Conservation (phyloP, 2,113 vertebrate genomes). For the Pollachius pollachius region DNA sequence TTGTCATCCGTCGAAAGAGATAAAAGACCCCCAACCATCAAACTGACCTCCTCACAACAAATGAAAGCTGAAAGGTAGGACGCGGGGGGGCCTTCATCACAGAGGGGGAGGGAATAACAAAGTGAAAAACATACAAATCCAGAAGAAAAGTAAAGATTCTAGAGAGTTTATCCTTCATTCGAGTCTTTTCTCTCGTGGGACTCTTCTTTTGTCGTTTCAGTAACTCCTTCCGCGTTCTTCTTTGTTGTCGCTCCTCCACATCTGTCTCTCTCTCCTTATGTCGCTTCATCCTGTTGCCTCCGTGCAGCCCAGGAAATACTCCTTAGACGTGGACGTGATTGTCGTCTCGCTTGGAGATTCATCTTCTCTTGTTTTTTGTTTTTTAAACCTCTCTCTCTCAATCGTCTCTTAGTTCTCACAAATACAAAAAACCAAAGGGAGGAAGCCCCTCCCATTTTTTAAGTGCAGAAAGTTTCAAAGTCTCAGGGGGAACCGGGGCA, state of each 20-base stretch:
- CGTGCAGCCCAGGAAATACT: conserved; percentile 35
- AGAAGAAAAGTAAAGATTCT: conserved; percentile 54
- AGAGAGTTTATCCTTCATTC: conserved; percentile 49
- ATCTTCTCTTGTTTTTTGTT: conserved; percentile 30
- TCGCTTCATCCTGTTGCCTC: conserved; percentile 43
- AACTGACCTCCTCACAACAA: conserved; percentile 68
- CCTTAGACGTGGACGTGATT: conserved; percentile 69
- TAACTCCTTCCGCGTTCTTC: conserved; percentile 43
- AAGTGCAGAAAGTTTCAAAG: conserved; percentile 65
- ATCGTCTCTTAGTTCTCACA: conserved; percentile 57
- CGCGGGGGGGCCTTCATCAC: conserved; percentile 40
- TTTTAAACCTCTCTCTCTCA: conserved; percentile 35
- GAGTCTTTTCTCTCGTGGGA: conserved; percentile 27
- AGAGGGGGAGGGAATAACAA: conserved; percentile 40
- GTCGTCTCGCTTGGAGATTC: conserved; percentile 70
- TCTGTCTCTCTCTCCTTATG: conserved; percentile 35
- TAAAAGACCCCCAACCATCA: conserved; percentile 55
- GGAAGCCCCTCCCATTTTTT: conserved; percentile 54
- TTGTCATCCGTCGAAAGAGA: conserved; percentile 36
- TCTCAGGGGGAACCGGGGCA: conserved; percentile 27
- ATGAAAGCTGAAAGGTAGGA: conserved; percentile 50
- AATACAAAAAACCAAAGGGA: conserved; percentile 51
- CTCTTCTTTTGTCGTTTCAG: not conserved
- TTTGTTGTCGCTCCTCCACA: conserved; percentile 22
- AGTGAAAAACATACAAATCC: conserved; percentile 45